Base-by-base conservation (phyloP, 1,140 invertebrate genomes). In the Trypoxylus dichotomus region DNA sequence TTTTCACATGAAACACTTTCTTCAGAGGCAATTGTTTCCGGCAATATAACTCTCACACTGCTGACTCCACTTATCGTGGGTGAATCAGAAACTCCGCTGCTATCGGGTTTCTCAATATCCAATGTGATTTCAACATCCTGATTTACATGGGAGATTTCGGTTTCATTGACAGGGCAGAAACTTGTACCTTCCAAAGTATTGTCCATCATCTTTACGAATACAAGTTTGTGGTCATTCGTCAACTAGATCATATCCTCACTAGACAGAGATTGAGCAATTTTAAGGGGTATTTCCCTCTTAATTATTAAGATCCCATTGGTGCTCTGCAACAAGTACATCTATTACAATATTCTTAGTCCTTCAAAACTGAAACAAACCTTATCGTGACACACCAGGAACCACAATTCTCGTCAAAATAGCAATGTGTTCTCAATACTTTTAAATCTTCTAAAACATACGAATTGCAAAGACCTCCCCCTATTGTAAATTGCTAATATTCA, bases 251-350 rank as follows among this genome's bases (percentile, higher is more conserved):
- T 15, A 76, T 76, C 76, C 1, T 60, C 60, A 6, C 13, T 1
- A 1, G 3, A 37, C 6, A 76, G 27, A 13, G 19, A n/a, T 25
- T 68, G 87, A 87, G 6, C 0, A 2, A 19, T 15, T 3, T 27
- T 25, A 68, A 24, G 60, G 1, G 37, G 11, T 8, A 76, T 10
- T 6, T 37, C 21, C 21, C 21, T 68, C n/a, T 37, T 25, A 41
- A 74, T 77, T 29, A 77, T 8, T 8, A 41, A n/a, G 0, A 42
- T 77, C 10, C 76, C 76, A 37, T 77, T 77, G 1, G 76, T 74
- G 37, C 76, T 77, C 76, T 77, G 29, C 19, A 32, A 58, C 74
- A 27, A 32, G 19, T 54, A 13, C 13, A 15, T 7, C 60, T 25
- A 68, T 60, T 77, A n/a, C n/a, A 15, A 1, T 76, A 25, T 29